phyloP scores from a whole-genome alignment of 2,113 vertebrate species.

The Lipophrys pholis region DNA sequence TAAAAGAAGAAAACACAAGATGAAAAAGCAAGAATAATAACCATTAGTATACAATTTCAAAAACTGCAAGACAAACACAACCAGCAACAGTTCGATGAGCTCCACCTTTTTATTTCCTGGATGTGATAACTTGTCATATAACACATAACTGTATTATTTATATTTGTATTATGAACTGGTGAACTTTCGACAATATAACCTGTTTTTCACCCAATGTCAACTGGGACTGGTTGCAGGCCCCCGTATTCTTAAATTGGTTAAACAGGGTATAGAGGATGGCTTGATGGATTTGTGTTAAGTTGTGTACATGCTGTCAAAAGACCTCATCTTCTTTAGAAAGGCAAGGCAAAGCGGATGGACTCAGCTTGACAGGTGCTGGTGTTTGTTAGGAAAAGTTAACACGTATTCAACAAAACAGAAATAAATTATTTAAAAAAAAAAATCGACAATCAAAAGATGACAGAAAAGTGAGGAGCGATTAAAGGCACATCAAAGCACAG shows the following conservation, averaged over 20 bases:
- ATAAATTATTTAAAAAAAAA: background rate
- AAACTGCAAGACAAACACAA: conserved; percentile 22
- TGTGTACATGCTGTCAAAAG: too few relatives aligned
- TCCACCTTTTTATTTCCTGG: background rate
- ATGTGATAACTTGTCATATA: background rate
- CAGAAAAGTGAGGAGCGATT: conserved; percentile 4
- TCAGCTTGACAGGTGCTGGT: background rate
- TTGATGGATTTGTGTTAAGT: too few relatives aligned
- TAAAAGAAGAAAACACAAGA: conserved; percentile 7
- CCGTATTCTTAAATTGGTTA: too few relatives aligned
- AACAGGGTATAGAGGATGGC: too few relatives aligned
- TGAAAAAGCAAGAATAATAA: too few relatives aligned
- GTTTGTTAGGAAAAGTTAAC: background rate
- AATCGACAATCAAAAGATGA: conserved; percentile 7
- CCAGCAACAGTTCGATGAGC: background rate
- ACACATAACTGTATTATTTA: background rate
- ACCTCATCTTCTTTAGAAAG: too few relatives aligned
- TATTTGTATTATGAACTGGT: conserved; percentile 7
- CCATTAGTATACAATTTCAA: background rate
- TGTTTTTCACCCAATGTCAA: too few relatives aligned
- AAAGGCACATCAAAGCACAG: background rate
- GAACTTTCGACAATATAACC: too few relatives aligned
- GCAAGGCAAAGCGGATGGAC: too few relatives aligned
- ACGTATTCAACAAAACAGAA: background rate
- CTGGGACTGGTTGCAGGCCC: too few relatives aligned